Evolutionary conservation across 1,140 invertebrate species (phyloP), one percentile per base, ranked within the genome.

Genomic region (Acyrthosiphon pisum): DNA sequence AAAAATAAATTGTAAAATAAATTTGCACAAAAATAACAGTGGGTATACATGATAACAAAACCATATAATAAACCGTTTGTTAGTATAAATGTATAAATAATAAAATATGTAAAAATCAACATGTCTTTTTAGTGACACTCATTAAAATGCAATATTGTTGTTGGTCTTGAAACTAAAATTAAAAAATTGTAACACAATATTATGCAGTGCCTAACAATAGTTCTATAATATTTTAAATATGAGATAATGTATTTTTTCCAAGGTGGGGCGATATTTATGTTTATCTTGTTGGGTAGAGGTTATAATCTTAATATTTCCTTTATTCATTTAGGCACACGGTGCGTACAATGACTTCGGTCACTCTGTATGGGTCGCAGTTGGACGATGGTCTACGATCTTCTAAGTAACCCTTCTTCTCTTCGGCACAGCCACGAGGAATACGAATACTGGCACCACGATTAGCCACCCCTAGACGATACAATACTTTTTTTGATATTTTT

Each of bases 381-480:
- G 98, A 98, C 8, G 98, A 97, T 23, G 99, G 99, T 94, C 99
- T 96, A 93, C 99, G 96, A 95, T 99, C 99, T 95, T 99, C 99
- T 93, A 99, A 95, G 95, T 99, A 99, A 6, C 98, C 99, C 94
- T 97, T 97, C 94, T 98, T 97, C 3, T 98, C 97, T 94, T 98
- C 98, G 7, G 98, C 98, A 30, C 98, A 97, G 3, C 96, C 96
- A 18, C 98, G 96, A 26, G 98, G 98, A 95, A 98, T 98, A 90
- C 98, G 96, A 94, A 98, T 97, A 95, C 97, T 98, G 94, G 96
- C 97, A 35, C 96, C 97, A 93, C 98, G 96, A 94, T 97, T 98
- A 4, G 98, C 98, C 8, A 98, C 97, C 46, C 97, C 97, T 95
- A 92, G n/a, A 94, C n/a, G n/a, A n/a, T n/a, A 94, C 84, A 53